A percentile compares a stretch with the other conserved stretches of the same genome.
Evolutionary conservation across 2,797 vertebrate genomes (phyloP).

Genomic region (Hypotaenidia philippensis): DNA sequence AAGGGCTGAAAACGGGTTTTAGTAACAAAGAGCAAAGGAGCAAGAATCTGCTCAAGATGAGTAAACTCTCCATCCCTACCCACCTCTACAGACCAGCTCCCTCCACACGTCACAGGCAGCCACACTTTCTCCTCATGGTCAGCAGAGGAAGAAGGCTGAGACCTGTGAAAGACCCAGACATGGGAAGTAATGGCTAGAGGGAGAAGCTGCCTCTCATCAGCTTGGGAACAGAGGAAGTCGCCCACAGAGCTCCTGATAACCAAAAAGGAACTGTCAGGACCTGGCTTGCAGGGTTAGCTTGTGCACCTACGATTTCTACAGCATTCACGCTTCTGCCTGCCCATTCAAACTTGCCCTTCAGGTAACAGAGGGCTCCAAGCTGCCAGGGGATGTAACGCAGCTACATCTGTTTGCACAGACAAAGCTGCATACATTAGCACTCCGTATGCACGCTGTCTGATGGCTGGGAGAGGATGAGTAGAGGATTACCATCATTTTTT

Average conservation of each 20-base stretch:
- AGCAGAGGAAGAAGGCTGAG: background rate
- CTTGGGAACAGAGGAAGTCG: background rate
- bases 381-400: background rate
- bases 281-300: background rate
- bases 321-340: background rate
- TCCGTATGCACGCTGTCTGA: accelerated
- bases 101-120: accelerated
- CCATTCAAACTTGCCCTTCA: background rate
- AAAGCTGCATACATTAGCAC: background rate
- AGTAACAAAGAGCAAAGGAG: accelerated
- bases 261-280: background rate
- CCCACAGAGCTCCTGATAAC: background rate
- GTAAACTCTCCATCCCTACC: accelerated
- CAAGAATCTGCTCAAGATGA: background rate
- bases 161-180: background rate
- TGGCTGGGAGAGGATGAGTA: background rate
- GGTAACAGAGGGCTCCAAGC: background rate
- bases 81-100: background rate
- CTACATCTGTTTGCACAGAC: background rate
- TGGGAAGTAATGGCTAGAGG: background rate
- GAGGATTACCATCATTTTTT: too few relatives aligned
- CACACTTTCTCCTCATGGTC: background rate
- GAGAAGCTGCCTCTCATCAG: background rate
- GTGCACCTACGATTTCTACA: background rate
- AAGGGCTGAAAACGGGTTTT: accelerated